Evolutionary conservation across 2,888 invertebrate species (phyloP).

Genomic region (Dorcus parallelipipedus): DNA sequence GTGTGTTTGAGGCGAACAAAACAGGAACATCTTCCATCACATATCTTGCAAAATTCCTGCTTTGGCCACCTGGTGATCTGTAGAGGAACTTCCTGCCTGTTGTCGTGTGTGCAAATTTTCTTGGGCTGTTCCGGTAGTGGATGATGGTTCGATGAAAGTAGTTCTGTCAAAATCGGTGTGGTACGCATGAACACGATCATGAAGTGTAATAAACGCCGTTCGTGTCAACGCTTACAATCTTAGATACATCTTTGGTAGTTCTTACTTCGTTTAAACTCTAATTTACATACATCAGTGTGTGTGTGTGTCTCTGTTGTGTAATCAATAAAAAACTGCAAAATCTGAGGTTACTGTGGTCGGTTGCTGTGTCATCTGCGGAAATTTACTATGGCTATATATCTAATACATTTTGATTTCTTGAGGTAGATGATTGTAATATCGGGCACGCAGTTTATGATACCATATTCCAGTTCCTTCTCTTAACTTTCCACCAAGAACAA

Average conservation of each 20-base stretch:
- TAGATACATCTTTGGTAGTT: constrained; percentile 40
- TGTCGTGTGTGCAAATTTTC: constrained; percentile 10
- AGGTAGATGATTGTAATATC: constrained; percentile 47
- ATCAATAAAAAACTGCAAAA: constrained; percentile 29
- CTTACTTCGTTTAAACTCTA: constrained; percentile 8
- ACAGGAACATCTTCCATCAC: constrained; percentile 19
- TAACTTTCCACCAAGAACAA: constrained; percentile 39
- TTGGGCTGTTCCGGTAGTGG: constrained; percentile 4
- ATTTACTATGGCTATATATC: constrained; percentile 44
- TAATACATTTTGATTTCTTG: constrained; percentile 49
- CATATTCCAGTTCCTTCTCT: constrained; percentile 41
- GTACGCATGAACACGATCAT: constrained; percentile 25
- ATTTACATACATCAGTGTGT: constrained; percentile 24
- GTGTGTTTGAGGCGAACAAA: constrained; percentile 31
- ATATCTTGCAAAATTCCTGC: constrained; percentile 3
- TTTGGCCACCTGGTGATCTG: constrained; percentile 25
- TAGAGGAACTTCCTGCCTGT: constrained; percentile 40
- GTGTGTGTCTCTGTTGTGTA: constrained; percentile 19
- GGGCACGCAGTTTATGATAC: constrained; percentile 45
- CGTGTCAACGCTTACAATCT: constrained; percentile 29
- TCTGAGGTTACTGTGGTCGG: constrained; percentile 42
- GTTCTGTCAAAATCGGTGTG: constrained; percentile 18
- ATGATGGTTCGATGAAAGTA: constrained; percentile 2
- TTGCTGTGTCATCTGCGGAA: constrained; percentile 44
- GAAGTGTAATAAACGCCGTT: constrained; percentile 9